Evolutionary conservation across 1,140 invertebrate species (phyloP).

Genomic region (Eueides isabella): DNA sequence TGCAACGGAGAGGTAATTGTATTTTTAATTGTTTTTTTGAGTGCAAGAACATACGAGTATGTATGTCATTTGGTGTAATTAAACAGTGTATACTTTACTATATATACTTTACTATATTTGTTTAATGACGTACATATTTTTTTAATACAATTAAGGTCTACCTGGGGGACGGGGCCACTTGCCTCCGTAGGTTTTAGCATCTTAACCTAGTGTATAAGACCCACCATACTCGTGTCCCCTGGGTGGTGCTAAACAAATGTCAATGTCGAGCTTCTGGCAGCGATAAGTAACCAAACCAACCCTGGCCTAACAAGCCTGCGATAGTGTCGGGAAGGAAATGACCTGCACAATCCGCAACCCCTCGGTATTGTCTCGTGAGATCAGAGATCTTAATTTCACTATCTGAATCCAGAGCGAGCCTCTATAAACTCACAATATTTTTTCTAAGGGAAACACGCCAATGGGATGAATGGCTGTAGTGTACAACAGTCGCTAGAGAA

Average conservation of each 20-base stretch:
- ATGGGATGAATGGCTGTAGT: not conserved
- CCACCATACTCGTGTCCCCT: not conserved
- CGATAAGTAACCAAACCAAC: not conserved
- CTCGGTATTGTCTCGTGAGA: not conserved
- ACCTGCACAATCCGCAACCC: not conserved
- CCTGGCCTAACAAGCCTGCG: not conserved
- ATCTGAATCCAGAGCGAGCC: not conserved
- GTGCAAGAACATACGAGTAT: too few relatives aligned
- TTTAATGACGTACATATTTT: too few relatives aligned
- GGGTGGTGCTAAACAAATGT: not conserved
- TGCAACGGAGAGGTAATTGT: too few relatives aligned
- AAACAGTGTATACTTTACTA: too few relatives aligned
- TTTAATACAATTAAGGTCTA: too few relatives aligned
- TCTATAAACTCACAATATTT: not conserved
- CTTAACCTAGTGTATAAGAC: too few relatives aligned
- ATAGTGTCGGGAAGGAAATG: not conserved
- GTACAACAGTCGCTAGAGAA: not conserved
- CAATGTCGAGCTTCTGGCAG: not conserved
- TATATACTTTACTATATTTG: too few relatives aligned
- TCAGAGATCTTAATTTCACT: not conserved
- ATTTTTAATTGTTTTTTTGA: too few relatives aligned
- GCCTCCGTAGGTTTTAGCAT: too few relatives aligned
- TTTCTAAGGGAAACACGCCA: not conserved
- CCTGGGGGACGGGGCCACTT: too few relatives aligned
- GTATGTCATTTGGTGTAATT: too few relatives aligned